Conservation (phyloP, 2,888 invertebrate genomes). For the Eilema caniola region DNA sequence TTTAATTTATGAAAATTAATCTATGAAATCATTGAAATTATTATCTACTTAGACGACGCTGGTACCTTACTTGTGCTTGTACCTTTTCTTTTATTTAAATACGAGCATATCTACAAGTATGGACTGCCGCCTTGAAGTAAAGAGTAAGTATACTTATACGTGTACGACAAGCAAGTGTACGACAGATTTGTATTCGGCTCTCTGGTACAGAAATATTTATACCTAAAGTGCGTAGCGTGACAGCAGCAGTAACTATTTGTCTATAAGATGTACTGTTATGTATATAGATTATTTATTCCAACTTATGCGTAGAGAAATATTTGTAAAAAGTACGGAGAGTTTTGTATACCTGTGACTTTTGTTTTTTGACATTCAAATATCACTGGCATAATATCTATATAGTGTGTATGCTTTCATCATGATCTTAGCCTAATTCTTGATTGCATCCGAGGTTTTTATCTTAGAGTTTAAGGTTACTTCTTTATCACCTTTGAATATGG, state of each 20-base stretch:
- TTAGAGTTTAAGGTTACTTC: no score
- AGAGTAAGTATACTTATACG: no score
- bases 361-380: not conserved
- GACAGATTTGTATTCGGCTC: not conserved
- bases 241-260: slow-evolving; percentile 1
- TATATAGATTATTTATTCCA: not conserved
- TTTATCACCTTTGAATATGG: no score
- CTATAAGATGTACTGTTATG: not conserved
- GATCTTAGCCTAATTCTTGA: no score
- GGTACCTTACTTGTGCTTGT: no score
- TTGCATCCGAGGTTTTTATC: no score
- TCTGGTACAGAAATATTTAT: not conserved
- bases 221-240: not conserved
- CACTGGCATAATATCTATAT: not conserved
- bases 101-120: not conserved
- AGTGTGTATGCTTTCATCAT: not conserved
- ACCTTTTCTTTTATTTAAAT: no score
- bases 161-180: no score
- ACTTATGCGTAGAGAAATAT: not conserved
- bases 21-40: no score
- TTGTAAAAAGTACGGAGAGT: not conserved
- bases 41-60: no score
- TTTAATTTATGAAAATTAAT: no score
- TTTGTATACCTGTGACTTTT: not conserved
- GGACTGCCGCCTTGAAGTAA: no score